Percentiles rank a stretch among this genome's conserved stretches.
phyloP scores from a whole-genome alignment of 2,888 invertebrate genomes.

The Cyclophora albipunctata region DNA sequence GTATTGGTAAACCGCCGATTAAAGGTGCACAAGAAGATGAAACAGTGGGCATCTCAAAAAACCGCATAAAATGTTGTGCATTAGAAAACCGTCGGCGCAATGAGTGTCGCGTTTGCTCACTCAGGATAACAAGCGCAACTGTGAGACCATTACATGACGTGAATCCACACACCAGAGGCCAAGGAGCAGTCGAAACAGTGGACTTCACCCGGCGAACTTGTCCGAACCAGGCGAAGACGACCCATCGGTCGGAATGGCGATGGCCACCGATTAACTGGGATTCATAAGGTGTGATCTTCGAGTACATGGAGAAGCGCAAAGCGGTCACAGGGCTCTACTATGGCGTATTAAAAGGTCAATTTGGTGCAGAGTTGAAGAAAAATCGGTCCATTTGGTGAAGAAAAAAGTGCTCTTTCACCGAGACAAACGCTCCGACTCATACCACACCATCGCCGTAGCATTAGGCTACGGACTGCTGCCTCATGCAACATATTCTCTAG shows the following conservation, averaged over 20 bases:
- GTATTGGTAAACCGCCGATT: too few species aligned
- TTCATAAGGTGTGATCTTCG: conserved; percentile 19
- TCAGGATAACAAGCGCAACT: conserved; percentile 15
- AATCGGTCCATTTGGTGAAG: conserved; percentile 10
- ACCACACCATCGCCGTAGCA: too few species aligned
- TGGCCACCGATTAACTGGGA: too few species aligned
- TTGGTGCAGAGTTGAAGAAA: conserved; percentile 16
- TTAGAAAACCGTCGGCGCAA: conserved; percentile 22
- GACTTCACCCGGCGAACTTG: conserved; percentile 4
- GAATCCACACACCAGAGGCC: conserved; percentile 29
- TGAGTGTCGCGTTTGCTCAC: conserved; percentile 30
- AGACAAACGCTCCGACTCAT: too few species aligned
- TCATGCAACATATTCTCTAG: too few species aligned
- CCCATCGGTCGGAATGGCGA: too few species aligned
- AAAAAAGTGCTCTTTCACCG: too few species aligned
- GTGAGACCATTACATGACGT: conserved; percentile 24
- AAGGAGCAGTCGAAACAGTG: conserved; percentile 20
- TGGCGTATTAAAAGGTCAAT: conserved; percentile 19
- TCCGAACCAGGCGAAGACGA: conserved; percentile 15
- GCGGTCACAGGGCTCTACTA: conserved; percentile 22
- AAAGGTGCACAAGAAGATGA: too few species aligned
- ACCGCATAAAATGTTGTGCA: conserved; percentile 1
- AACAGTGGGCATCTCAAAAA: too few species aligned
- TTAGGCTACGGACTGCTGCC: too few species aligned
- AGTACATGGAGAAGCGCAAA: conserved; percentile 22